Evolutionary conservation across 2,113 vertebrate species (phyloP).

Genomic region (Labrus mixtus): DNA sequence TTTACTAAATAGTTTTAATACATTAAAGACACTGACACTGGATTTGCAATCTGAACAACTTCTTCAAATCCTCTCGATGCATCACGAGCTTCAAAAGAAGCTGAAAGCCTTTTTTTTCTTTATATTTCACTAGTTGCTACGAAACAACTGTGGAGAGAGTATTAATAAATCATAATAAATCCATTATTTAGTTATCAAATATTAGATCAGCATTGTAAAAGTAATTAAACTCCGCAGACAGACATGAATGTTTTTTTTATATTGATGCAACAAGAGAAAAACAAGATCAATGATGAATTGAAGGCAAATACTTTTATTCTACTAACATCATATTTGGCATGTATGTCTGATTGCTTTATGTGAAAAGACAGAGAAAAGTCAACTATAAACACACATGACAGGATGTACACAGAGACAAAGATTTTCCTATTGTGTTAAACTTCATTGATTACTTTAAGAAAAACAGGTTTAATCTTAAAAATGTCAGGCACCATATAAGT

Average conservation of each 20-base stretch:
- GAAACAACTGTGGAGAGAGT: too few relatives aligned
- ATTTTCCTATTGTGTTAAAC: background rate
- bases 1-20: background rate
- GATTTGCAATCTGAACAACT: too few relatives aligned
- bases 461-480: background rate
- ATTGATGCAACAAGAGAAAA: background rate
- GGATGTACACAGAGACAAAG: background rate
- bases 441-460: background rate
- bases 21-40: too few relatives aligned
- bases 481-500: background rate
- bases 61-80: too few relatives aligned
- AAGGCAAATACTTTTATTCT: slow-evolving; percentile 46
- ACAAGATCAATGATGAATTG: background rate
- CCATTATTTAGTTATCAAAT: background rate
- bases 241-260: background rate
- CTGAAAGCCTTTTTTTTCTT: too few relatives aligned
- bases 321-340: slow-evolving; percentile 49
- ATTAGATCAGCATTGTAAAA: background rate
- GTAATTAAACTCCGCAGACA: background rate
- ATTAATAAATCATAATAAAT: background rate
- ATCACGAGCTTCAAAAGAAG: too few relatives aligned
- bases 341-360: slow-evolving; percentile 36
- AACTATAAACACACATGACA: background rate
- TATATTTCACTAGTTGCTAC: too few relatives aligned
- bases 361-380: slow-evolving; percentile 1